Base-by-base conservation (phyloP, 2,797 vertebrate genomes). In the Agapornis canus region DNA sequence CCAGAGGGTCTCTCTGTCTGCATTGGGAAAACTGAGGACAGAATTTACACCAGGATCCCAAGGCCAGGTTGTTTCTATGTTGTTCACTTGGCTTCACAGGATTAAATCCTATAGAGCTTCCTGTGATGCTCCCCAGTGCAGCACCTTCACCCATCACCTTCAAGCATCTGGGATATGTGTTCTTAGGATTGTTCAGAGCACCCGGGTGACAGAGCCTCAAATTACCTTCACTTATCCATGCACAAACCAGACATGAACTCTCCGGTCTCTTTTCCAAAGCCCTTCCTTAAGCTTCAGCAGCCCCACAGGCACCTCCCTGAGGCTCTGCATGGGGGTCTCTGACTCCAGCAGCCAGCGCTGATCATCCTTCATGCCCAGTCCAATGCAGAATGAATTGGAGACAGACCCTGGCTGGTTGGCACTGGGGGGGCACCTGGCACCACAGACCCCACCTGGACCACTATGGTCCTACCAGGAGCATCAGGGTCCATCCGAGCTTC, bases 341-440 rank as follows among this genome's bases (percentile, higher is more conserved):
- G 60, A 15, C 45, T 16, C 39, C 3, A 4, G 52, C 61, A 57
- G 65, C 43, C 2, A 1, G 23, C 3, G 1, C 37, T 9, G 29
- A 26, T 2, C 1, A 6, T 9, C 51, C 57, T 39, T 43, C 4
- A 0, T n/a, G 7, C 43, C 14, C 6, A 1, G 2, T 22, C 59
- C 66, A 27, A 10, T 17, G 42, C 11, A 5, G 51, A 51, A 51
- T 2, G 7, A 57, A n/a, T 27, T 2, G 2, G n/a, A 56, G 31
- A 45, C 16, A 10, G 45, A 14, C 29, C 48, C 69, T 4, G 20
- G 17, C 48, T 52, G 65, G 51, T 5, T 1, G 29, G 25, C 0
- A 0, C 16, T 0, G 1, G 14, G 20, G 32, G 7, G 4, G n/a
- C 18, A 4, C 42, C 11, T 0, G 0, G 32, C 31, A 29, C 43